These are phyloP conservation scores for Harpagoxenus sublaevis DNA, from an alignment of 2,888 invertebrate genomes.

Conservation along the genomic window DNA sequence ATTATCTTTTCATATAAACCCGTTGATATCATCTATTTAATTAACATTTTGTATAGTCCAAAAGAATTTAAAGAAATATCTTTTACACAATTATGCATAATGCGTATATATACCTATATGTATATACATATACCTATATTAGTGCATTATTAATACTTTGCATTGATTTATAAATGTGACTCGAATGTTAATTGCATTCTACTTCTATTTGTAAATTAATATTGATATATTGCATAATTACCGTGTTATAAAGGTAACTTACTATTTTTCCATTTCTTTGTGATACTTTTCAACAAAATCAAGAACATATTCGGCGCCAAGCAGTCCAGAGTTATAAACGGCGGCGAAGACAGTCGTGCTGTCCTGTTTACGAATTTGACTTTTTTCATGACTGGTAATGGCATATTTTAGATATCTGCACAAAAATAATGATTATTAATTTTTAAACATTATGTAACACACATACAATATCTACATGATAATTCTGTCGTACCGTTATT, in stretches of 20 bases:
- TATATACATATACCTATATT: no score
- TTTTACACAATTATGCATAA: not conserved
- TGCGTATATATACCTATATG: not conserved
- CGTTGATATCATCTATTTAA: not conserved
- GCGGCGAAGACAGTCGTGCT: slow-evolving; percentile 81
- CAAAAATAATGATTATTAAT: not conserved
- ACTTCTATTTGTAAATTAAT: not conserved
- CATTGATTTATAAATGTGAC: not conserved
- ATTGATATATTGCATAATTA: not conserved
- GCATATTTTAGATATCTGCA: slow-evolving; percentile 87
- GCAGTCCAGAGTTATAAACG: slow-evolving; percentile 79
- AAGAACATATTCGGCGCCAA: slow-evolving; percentile 81
- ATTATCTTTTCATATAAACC: not conserved
- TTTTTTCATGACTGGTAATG: slow-evolving; percentile 82
- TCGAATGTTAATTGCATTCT: not conserved
- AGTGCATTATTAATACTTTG: not conserved
- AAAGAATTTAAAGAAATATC: not conserved
- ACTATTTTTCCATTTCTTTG: slow-evolving; percentile 74
- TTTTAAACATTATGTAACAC: not conserved
- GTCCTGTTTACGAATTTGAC: slow-evolving; percentile 85
- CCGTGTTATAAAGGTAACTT: slow-evolving; percentile 58
- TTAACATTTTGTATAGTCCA: not conserved
- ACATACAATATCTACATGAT: not conserved
- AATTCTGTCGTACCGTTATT: not conserved
- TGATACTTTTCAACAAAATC: slow-evolving; percentile 75